Evolutionary conservation across 2,888 invertebrate genomes (phyloP).

Genomic region (Folsomia candida): DNA sequence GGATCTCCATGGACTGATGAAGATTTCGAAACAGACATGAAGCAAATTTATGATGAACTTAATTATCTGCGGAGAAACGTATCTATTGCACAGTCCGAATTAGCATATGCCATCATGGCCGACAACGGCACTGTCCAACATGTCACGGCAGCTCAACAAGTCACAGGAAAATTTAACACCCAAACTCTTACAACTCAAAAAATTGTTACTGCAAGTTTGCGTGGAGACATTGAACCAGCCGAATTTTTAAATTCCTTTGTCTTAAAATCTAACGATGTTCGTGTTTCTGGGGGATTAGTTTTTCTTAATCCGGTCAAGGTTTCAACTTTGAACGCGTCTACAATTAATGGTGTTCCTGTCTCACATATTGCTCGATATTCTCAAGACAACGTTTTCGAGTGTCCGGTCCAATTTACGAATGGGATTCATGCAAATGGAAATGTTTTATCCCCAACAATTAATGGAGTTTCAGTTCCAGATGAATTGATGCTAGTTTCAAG

Average conservation of each 20-base stretch:
- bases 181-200: constrained; percentile 2
- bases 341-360: constrained; percentile 16
- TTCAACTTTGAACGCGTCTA: constrained; percentile 6
- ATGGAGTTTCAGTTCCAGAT: constrained; percentile 27
- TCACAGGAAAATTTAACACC: constrained; percentile 12
- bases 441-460: constrained; percentile 13
- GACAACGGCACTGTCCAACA: constrained; percentile 16
- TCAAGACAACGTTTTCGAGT: constrained; percentile 36
- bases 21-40: constrained; percentile 29
- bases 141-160: constrained; percentile 20
- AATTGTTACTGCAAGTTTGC: constrained; percentile 13
- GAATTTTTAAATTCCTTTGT: constrained; percentile 22
- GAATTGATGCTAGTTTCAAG: constrained; percentile 31
- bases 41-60: constrained; percentile 12
- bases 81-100: neutral
- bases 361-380: constrained; percentile 28
- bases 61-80: constrained; percentile 1
- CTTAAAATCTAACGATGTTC: neutral
- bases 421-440: constrained; percentile 3
- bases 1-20: constrained; percentile 25
- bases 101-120: constrained; percentile 21
- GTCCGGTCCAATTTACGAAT: constrained; percentile 20
- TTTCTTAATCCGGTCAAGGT: constrained; percentile 10
- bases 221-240: neutral
- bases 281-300: constrained; percentile 4